Percentiles rank a stretch among this genome's conserved stretches.
phyloP scores from a whole-genome alignment of 2,888 invertebrate genomes.

The Ichneumoninae sp. region DNA sequence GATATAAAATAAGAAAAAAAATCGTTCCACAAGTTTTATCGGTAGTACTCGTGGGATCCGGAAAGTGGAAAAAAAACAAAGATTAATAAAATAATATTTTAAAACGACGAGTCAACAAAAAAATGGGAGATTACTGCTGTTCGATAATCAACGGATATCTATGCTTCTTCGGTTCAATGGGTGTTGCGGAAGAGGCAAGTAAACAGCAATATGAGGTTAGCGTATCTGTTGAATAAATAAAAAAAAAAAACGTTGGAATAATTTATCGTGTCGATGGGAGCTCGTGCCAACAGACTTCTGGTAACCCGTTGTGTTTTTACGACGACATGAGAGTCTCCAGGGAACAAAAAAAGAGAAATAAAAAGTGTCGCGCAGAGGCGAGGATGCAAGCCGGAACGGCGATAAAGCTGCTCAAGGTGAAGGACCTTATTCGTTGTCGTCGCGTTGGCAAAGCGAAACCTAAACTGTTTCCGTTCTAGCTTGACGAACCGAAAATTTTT shows the following conservation, averaged over 20 bases:
- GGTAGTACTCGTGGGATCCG: background rate
- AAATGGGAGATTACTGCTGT: background rate
- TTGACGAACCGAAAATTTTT: background rate
- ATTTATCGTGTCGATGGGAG: background rate
- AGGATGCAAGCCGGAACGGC: slow-evolving; percentile 55
- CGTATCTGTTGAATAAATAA: background rate
- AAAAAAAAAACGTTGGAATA: background rate
- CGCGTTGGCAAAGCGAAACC: slow-evolving; percentile 2
- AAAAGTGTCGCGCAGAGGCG: background rate
- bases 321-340: background rate
- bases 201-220: background rate
- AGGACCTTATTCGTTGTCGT: slow-evolving; percentile 1
- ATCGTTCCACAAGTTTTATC: background rate
- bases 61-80: background rate
- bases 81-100: background rate
- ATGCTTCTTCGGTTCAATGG: background rate
- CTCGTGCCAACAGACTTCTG: background rate
- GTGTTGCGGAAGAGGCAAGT: background rate
- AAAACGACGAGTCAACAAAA: background rate
- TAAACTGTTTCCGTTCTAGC: background rate
- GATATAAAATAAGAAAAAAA: background rate
- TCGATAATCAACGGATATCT: background rate
- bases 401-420: slow-evolving; percentile 25
- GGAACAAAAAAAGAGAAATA: background rate
- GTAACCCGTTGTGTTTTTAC: background rate